These are phyloP conservation scores for Gambusia yucatana DNA, from an alignment of 2,797 vertebrate genomes.

Conservation along the genomic window DNA sequence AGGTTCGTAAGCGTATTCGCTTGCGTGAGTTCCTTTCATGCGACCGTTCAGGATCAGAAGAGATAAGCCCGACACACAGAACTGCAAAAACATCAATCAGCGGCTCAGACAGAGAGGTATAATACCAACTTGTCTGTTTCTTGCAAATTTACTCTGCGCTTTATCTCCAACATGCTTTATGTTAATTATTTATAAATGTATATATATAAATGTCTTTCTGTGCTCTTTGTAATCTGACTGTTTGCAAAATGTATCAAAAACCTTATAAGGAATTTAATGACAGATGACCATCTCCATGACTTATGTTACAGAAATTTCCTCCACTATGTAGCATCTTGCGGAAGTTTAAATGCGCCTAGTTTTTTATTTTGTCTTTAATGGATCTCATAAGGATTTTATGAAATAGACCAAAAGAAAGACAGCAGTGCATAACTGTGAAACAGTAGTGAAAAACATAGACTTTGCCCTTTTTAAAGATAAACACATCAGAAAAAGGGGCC, in stretches of 20 bases:
- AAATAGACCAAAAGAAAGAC: not conserved
- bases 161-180: conserved; percentile 57
- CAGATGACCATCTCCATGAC: not conserved
- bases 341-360: not conserved
- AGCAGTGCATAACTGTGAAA: not conserved
- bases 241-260: not conserved
- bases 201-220: conserved; percentile 46
- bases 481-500: not conserved
- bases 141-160: conserved; percentile 61
- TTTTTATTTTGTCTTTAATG: not conserved
- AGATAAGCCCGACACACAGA: conserved; percentile 59
- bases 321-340: not conserved
- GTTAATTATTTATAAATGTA: conserved; percentile 30
- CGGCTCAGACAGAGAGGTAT: conserved; percentile 42
- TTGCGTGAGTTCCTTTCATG: conserved; percentile 43
- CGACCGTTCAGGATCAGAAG: conserved; percentile 47
- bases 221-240: conserved; percentile 56
- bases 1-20: conserved; percentile 46
- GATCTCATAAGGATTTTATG: not conserved
- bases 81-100: conserved; percentile 53
- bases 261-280: not conserved
- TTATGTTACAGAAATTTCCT: not conserved
- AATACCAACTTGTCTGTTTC: conserved; percentile 54
- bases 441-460: not conserved
- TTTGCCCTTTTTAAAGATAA: not conserved